phyloP scores from a whole-genome alignment of 2,888 invertebrate genomes.

The Octodonta nipae region DNA sequence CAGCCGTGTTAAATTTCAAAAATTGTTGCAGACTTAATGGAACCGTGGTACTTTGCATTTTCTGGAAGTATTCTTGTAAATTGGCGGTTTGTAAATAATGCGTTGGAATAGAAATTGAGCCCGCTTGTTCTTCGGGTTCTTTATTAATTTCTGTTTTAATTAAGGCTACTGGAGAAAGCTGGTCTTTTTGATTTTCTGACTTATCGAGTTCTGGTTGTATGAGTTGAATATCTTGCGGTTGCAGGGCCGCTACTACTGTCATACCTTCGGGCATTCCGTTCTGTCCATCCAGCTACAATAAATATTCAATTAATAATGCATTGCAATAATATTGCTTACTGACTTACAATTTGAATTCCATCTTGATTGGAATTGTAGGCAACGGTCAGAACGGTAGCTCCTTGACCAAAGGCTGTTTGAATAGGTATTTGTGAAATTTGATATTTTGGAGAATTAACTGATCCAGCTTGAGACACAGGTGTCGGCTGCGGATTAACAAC shows the following conservation, averaged over 20 bases:
- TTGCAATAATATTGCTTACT: slow-evolving; percentile 14
- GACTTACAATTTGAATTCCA: slow-evolving; percentile 45
- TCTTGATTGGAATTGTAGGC: slow-evolving; percentile 53
- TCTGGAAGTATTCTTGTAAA: slow-evolving; percentile 40
- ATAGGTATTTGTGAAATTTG: slow-evolving; percentile 62
- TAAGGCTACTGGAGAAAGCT: slow-evolving; percentile 38
- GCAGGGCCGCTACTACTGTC: slow-evolving; percentile 52
- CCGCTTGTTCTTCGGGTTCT: slow-evolving; percentile 16
- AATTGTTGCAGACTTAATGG: slow-evolving; percentile 49
- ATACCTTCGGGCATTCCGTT: slow-evolving; percentile 47
- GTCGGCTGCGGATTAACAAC: slow-evolving; percentile 30
- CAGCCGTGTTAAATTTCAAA: slow-evolving; percentile 44
- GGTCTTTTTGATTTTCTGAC: slow-evolving; percentile 29
- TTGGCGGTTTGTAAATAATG: slow-evolving; percentile 42
- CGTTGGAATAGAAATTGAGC: slow-evolving; percentile 37
- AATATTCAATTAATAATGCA: slow-evolving; percentile 1
- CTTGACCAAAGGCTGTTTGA: slow-evolving; percentile 60
- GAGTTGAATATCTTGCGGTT: slow-evolving; percentile 58
- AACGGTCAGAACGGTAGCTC: slow-evolving; percentile 59
- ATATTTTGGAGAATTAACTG: slow-evolving; percentile 54
- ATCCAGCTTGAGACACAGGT: slow-evolving; percentile 27
- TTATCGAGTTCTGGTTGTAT: slow-evolving; percentile 34
- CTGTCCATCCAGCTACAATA: slow-evolving; percentile 31
- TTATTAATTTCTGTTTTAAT: slow-evolving; percentile 34
- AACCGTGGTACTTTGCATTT: slow-evolving; percentile 34